Conservation (phyloP, 2,888 invertebrate species). For the Hipparchia sbordonii region DNA sequence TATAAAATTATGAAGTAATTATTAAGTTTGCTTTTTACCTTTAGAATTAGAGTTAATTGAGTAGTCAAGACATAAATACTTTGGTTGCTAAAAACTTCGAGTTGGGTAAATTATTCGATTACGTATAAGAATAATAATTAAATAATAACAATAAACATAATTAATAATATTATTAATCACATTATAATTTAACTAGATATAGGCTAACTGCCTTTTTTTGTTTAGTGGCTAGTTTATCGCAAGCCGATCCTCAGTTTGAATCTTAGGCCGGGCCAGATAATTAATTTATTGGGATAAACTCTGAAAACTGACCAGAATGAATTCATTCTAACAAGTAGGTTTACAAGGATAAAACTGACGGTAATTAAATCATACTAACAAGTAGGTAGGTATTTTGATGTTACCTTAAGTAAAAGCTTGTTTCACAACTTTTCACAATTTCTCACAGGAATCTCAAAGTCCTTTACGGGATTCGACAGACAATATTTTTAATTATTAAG, state of each 20-base stretch:
- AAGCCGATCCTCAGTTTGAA: too few relatives aligned
- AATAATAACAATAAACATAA: not conserved
- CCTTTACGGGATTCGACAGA: too few relatives aligned
- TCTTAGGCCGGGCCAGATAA: too few relatives aligned
- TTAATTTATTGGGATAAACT: too few relatives aligned
- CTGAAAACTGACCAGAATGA: too few relatives aligned
- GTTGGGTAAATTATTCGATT: not conserved
- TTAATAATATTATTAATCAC: not conserved
- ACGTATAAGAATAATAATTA: not conserved
- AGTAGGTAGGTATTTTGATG: constrained; percentile 11
- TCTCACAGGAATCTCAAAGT: not conserved
- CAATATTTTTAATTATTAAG: too few relatives aligned
- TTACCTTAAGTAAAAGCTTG: constrained; percentile 18
- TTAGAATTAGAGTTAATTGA: not conserved
- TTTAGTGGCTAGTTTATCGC: too few relatives aligned
- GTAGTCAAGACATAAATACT: not conserved
- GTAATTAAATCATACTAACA: constrained; percentile 1
- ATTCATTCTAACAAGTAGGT: too few relatives aligned
- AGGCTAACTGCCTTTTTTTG: not conserved
- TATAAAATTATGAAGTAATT: not conserved
- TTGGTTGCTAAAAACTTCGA: not conserved
- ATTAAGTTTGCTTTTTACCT: constrained; percentile 10
- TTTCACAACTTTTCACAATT: not conserved
- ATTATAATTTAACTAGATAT: not conserved
- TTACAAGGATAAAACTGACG: not conserved